Conservation (phyloP, 2,113 vertebrate genomes). For the Cebidichthys violaceus region DNA sequence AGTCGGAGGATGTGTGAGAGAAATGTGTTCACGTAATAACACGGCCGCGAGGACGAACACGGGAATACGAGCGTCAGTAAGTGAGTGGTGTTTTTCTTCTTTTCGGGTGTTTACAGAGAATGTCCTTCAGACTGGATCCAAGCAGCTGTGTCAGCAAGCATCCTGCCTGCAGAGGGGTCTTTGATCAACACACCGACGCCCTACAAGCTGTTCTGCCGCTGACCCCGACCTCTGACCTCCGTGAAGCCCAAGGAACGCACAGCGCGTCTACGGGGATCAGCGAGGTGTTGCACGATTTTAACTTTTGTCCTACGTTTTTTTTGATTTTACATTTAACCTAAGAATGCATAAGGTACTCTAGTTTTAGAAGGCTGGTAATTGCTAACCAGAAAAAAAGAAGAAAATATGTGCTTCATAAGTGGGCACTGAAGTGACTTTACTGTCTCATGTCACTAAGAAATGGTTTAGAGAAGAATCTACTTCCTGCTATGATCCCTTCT, state of each 20-base stretch:
- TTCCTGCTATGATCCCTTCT: background rate
- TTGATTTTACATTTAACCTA: background rate
- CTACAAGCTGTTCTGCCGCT: constrained; percentile 61
- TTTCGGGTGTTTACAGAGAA: constrained; percentile 45
- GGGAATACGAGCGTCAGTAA: constrained; percentile 32
- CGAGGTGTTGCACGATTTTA: constrained; percentile 24
- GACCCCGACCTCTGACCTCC: constrained; percentile 73
- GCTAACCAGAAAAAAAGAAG: background rate
- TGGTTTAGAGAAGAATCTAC: background rate
- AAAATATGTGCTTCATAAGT: background rate
- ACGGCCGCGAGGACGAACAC: background rate
- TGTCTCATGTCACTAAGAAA: background rate
- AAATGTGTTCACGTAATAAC: background rate
- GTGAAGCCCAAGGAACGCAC: constrained; percentile 19
- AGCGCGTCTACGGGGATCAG: constrained; percentile 41
- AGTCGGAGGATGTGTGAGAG: background rate
- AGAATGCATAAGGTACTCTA: background rate
- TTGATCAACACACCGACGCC: constrained; percentile 68
- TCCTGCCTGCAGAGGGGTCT: constrained; percentile 65
- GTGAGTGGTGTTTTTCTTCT: constrained; percentile 36
- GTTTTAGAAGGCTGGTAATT: constrained; percentile 12
- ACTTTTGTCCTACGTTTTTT: background rate
- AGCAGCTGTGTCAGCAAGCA: constrained; percentile 75
- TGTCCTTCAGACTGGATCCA: constrained; percentile 61
- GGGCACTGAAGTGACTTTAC: background rate